Evolutionary conservation across 23 tunicate genomes (phyloP).

Genomic region (Botrylloides violaceus): DNA sequence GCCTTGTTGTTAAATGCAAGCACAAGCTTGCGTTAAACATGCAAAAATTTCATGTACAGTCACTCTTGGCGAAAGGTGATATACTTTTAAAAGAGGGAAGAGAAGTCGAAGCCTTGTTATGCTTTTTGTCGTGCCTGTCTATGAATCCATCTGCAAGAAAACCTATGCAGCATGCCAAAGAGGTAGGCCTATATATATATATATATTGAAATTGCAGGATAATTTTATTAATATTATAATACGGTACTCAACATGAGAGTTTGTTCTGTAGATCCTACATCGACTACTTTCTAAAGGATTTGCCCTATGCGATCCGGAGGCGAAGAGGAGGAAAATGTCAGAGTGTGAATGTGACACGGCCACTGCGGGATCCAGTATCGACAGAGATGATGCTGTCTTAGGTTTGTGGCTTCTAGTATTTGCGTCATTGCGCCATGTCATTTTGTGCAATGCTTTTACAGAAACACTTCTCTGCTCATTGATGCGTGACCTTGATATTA

Average conservation of each 20-base stretch:
- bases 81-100: not conserved
- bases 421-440: no score
- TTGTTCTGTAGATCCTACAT: not conserved
- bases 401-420: no score
- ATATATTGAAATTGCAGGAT: no score
- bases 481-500: not conserved
- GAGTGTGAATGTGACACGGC: no score
- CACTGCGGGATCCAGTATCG: not conserved
- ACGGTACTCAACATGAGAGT: no score
- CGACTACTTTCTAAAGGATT: not conserved
- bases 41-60: no score
- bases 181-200: no score
- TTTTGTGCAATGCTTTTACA: not conserved
- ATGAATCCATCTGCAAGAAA: not conserved
- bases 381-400: not conserved
- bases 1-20: no score
- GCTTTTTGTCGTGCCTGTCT: slow-evolving; percentile 5
- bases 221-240: no score
- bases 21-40: no score
- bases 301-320: not conserved
- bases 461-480: not conserved
- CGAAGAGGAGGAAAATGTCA: not conserved
- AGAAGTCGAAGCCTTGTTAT: slow-evolving; percentile 2
- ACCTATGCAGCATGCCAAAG: not conserved
- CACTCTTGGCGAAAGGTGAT: slow-evolving; percentile 2